Evolutionary conservation across 1,140 invertebrate genomes (phyloP).

Genomic region (Calosoma granatense): DNA sequence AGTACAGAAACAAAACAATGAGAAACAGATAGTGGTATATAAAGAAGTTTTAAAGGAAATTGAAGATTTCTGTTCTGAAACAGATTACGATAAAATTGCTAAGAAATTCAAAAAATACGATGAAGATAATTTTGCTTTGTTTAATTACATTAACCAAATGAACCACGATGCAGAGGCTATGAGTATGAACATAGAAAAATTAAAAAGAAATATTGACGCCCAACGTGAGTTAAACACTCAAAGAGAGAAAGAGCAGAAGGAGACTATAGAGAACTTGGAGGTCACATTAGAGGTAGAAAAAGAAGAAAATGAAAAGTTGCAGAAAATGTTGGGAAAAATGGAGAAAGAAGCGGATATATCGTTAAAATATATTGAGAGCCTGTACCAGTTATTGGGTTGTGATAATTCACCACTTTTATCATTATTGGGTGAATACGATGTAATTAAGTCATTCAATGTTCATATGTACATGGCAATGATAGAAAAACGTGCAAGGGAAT

Average conservation of each 20-base stretch:
- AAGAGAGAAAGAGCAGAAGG: slow-evolving; percentile 37
- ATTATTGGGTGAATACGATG: too few species aligned
- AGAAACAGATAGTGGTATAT: slow-evolving; percentile 57
- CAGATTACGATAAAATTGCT: slow-evolving; percentile 65
- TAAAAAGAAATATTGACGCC: slow-evolving; percentile 31
- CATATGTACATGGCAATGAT: slow-evolving; percentile 63
- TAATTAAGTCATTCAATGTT: too few species aligned
- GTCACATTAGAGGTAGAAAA: slow-evolving; percentile 32
- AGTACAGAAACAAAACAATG: slow-evolving; percentile 52
- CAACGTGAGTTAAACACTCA: slow-evolving; percentile 36
- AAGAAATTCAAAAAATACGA: slow-evolving; percentile 75
- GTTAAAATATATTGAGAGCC: too few species aligned
- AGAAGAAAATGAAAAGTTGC: slow-evolving; percentile 14
- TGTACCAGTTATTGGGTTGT: too few species aligned
- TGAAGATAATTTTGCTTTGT: slow-evolving; percentile 85
- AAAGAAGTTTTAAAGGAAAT: slow-evolving; percentile 65
- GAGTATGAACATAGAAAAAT: slow-evolving; percentile 21
- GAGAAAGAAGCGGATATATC: too few species aligned
- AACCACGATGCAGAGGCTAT: slow-evolving; percentile 71
- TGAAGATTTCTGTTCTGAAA: slow-evolving; percentile 51
- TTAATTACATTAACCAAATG: slow-evolving; percentile 87
- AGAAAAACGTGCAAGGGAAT: slow-evolving; percentile 47
- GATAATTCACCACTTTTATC: too few species aligned
- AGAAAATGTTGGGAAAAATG: too few species aligned
- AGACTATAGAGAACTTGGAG: slow-evolving; percentile 35